phyloP scores from a whole-genome alignment of 2,113 vertebrate genomes.

The Uropsilus gracilis region DNA sequence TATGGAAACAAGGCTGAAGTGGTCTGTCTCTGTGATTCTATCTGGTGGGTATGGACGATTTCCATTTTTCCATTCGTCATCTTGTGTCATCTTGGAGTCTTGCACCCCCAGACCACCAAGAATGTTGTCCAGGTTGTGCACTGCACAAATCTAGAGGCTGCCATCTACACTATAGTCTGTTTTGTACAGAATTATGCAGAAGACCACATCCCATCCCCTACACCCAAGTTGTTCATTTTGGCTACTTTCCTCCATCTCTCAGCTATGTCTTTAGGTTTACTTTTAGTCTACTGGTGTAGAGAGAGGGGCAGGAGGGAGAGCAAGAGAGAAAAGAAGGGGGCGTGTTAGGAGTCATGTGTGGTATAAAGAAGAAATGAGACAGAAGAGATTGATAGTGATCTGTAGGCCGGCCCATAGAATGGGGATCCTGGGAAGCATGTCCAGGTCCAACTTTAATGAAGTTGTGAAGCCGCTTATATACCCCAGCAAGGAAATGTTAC shows the following conservation, averaged over 20 bases:
- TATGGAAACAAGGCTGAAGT: no score
- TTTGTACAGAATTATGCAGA: background rate
- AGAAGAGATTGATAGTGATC: no score
- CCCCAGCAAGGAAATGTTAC: no score
- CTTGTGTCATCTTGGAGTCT: background rate
- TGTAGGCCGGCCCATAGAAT: no score
- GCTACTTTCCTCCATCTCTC: background rate
- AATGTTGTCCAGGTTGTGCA: background rate
- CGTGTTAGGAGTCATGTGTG: no score
- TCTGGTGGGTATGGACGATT: no score
- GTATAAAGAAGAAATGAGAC: background rate
- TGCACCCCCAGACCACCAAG: background rate
- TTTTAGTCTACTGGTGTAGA: background rate
- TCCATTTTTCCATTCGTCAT: no score
- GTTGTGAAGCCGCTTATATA: no score
- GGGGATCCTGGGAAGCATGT: no score
- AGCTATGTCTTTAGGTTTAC: background rate
- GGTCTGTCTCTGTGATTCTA: no score
- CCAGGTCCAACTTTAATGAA: no score
- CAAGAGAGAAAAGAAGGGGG: background rate
- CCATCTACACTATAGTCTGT: background rate
- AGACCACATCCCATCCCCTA: background rate
- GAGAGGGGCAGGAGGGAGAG: background rate
- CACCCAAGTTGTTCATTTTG: background rate
- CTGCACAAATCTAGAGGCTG: background rate